These are phyloP conservation scores for Rhagonycha fulva DNA, from an alignment of 2,888 invertebrate genomes.

Conservation along the genomic window DNA sequence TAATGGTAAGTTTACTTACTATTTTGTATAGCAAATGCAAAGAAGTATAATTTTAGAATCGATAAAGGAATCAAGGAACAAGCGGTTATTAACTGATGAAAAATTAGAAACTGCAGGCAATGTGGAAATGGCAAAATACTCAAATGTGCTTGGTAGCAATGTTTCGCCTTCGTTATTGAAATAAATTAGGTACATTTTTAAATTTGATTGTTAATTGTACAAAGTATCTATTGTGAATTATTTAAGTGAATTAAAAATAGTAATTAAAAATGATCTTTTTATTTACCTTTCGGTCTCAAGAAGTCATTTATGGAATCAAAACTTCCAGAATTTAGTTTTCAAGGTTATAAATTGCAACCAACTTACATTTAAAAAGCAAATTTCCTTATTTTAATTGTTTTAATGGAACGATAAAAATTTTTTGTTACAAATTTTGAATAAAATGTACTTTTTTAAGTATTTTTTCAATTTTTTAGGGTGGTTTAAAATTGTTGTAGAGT, in stretches of 20 bases:
- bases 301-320: too few relatives aligned
- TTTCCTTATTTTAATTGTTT: too few relatives aligned
- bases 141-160: slow-evolving; percentile 69
- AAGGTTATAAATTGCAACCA: too few relatives aligned
- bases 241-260: not conserved
- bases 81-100: slow-evolving; percentile 67
- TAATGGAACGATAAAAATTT: too few relatives aligned
- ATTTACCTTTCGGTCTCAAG: too few relatives aligned
- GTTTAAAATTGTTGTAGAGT: too few relatives aligned
- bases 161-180: slow-evolving; percentile 66
- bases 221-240: not conserved
- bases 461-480: too few relatives aligned
- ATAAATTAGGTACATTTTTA: not conserved
- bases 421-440: too few relatives aligned
- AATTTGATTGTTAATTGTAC: not conserved
- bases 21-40: not conserved
- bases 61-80: slow-evolving; percentile 73
- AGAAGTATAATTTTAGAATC: slow-evolving; percentile 60
- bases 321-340: too few relatives aligned
- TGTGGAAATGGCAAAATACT: slow-evolving; percentile 70
- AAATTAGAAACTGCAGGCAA: slow-evolving; percentile 61
- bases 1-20: slow-evolving; percentile 59
- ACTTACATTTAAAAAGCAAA: too few relatives aligned
- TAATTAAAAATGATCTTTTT: not conserved
- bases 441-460: too few relatives aligned